phyloP scores from a whole-genome alignment of 2,888 invertebrate genomes.

The Elegia similella region DNA sequence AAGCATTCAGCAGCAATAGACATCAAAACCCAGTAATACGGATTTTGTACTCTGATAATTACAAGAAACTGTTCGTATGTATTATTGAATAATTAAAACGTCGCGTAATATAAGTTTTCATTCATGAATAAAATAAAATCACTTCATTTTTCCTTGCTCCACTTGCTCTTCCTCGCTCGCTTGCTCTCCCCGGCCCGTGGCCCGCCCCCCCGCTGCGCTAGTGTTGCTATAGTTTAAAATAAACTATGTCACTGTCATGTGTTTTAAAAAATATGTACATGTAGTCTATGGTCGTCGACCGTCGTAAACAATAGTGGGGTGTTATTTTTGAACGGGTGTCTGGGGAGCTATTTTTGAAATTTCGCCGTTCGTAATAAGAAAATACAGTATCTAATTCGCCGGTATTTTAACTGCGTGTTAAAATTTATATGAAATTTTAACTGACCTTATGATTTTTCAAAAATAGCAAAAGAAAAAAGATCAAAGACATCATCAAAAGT shows the following conservation, averaged over 20 bases:
- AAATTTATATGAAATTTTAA: slow-evolving; percentile 39
- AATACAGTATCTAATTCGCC: neutral
- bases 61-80: slow-evolving; percentile 5
- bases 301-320: no score
- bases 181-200: neutral
- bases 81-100: slow-evolving; percentile 26
- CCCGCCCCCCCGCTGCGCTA: neutral
- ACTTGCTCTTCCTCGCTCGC: slow-evolving; percentile 21
- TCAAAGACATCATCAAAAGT: no score
- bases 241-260: no score
- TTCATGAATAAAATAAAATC: slow-evolving; percentile 48
- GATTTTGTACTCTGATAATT: slow-evolving; percentile 14
- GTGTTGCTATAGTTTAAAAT: no score
- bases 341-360: no score
- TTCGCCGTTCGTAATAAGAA: no score
- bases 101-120: slow-evolving; percentile 40
- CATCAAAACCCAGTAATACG: slow-evolving; percentile 25
- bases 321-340: no score
- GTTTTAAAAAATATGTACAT: no score
- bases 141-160: slow-evolving; percentile 27
- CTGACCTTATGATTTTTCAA: slow-evolving; percentile 78
- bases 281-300: no score
- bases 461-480: no score
- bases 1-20: slow-evolving; percentile 33
- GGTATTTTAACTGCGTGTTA: neutral